Evolutionary conservation across 1,140 invertebrate genomes (phyloP), one percentile per base, ranked within the genome.

Genomic region (Drosophila simulans): DNA sequence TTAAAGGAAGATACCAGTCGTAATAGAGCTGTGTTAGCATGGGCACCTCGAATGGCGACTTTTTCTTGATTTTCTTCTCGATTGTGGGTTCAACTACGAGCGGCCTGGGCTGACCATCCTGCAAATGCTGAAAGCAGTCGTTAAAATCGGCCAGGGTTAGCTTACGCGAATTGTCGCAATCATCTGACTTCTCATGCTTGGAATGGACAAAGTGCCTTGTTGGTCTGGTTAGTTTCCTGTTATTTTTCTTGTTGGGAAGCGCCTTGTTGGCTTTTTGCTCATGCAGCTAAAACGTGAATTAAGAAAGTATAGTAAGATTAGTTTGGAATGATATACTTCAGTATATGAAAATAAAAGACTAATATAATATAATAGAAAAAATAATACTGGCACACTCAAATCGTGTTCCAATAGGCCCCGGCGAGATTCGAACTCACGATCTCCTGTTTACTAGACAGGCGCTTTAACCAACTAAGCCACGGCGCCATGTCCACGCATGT

Each of bases 371-470:
- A 22, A 56, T 22, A 43, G 31, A 46, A 60, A 63, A 68, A 25
- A 91, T 90, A 4, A 2, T 1, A 92, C 92, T 92, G 93, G 93
- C 93, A 93, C 93, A 92, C 93, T 81, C 92, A 92, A 93, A 93
- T 93, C 92, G 94, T 93, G 93, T 93, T 15, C 93, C 94, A 93
- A 48, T 64, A 92, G 93, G 93, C 93, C 92, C 93, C 93, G 93
- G 92, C 92, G 93, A 93, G 93, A 94, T 94, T 94, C 93, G 93
- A 94, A 94, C 93, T 93, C 93, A 91, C 92, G 93, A 94, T 94
- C 93, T 94, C 93, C 93, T 94, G 93, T 94, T 94, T 94, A 94
- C 93, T 94, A 94, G 93, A 94, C 93, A 94, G 93, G 93, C 93
- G 93, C 93, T 94, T 94, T 94, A 94, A 94, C 93, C 93, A 94